Evolutionary conservation across 2,113 vertebrate genomes (phyloP).

Genomic region (Pterocles orientalis): DNA sequence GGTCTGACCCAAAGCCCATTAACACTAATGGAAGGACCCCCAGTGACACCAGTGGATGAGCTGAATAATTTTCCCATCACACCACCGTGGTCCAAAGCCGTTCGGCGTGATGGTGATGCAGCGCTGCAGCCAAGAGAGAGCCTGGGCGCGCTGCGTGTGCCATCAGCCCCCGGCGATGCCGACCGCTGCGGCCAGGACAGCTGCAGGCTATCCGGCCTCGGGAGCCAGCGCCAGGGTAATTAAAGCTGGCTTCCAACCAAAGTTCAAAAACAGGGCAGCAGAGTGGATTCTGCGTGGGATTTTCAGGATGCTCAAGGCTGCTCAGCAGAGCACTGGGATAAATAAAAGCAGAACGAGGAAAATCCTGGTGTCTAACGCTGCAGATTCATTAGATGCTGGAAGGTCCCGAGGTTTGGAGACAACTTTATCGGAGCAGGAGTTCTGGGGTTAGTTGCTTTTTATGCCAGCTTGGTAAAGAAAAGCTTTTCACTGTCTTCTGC

Average conservation of each 20-base stretch:
- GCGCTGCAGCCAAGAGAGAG: neutral
- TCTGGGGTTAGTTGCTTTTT: neutral
- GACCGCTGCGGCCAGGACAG: neutral
- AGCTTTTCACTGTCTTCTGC: neutral
- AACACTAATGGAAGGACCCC: neutral
- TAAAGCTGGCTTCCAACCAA: neutral
- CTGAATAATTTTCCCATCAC: neutral
- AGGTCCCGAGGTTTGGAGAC: neutral
- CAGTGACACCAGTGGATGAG: neutral
- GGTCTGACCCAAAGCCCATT: neutral
- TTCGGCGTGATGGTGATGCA: neutral
- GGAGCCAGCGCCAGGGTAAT: neutral
- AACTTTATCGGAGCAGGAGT: neutral
- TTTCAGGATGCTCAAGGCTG: neutral
- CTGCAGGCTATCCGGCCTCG: neutral
- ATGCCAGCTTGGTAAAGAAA: neutral
- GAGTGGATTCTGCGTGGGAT: neutral
- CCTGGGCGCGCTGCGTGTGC: neutral
- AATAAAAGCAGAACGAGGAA: neutral
- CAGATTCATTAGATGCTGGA: neutral
- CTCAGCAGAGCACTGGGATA: neutral
- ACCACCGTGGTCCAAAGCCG: neutral
- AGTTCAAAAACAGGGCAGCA: neutral
- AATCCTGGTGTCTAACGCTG: neutral
- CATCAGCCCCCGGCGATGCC: neutral